Conservation (phyloP, 2,113 vertebrate genomes). For the Heloderma charlesbogerti region DNA sequence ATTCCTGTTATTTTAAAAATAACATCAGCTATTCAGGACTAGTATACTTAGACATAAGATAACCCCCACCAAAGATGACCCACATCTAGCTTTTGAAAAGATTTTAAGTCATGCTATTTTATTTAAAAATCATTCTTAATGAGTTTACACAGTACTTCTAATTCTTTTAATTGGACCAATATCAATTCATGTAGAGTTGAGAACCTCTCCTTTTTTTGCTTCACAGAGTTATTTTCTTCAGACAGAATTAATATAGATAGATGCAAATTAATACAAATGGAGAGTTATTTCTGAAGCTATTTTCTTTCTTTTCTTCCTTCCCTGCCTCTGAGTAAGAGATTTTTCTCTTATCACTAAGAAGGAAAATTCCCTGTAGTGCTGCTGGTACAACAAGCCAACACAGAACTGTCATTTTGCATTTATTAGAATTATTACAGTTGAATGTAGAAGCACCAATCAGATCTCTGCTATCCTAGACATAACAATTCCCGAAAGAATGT, state of each 20-base stretch:
- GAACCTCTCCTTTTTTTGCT: neutral
- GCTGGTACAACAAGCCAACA: neutral
- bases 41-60: neutral
- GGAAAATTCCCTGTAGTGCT: neutral
- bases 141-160: neutral
- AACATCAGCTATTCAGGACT: neutral
- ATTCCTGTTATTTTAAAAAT: neutral
- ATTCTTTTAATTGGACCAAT: neutral
- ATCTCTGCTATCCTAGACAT: neutral
- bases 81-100: neutral
- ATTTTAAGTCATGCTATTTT: neutral
- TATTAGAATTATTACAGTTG: slow-evolving; percentile 11
- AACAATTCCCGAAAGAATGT: slow-evolving; percentile 2
- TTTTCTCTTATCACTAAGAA: neutral
- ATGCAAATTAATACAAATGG: neutral
- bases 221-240: neutral
- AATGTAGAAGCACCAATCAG: neutral
- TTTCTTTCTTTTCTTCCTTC: neutral
- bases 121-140: neutral
- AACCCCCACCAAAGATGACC: neutral
- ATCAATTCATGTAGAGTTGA: neutral
- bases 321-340: neutral
- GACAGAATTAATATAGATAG: neutral
- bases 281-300: neutral
- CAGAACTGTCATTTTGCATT: slow-evolving; percentile 12